Evolutionary conservation across 2,113 vertebrate genomes (phyloP), one percentile per base, ranked within the genome.

Genomic region (Uria lomvia): DNA sequence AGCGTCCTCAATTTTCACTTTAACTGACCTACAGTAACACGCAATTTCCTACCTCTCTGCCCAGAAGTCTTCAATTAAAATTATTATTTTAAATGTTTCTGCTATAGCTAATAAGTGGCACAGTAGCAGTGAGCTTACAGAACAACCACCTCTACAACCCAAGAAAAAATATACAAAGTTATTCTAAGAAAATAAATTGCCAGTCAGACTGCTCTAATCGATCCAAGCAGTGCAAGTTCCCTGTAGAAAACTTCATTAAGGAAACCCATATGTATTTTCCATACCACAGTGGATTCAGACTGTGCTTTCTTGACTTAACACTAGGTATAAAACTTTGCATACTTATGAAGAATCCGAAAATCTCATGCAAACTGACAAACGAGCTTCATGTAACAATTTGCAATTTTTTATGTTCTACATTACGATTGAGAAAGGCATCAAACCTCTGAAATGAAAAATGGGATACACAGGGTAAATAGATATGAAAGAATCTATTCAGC

Each of bases 251-350:
- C 36, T 8, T 26, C 4, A 2, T 11, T 60, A 86, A 16, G 32
- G 52, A 80, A 81, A 70, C 2, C 2, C 1, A 0, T 6, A 20
- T 5, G 43, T n/a, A 58, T 13, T 58, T 68, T n/a, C 26, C 63
- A 67, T 53, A 62, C 3, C 68, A 60, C 15, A 27, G 60, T 26
- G 45, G 58, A 91, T 42, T 75, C 58, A 68, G 20, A 83, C 27
- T 72, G 29, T 43, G 58, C 49, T 72, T 91, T 42, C 42, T 56
- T 52, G 50, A 49, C 53, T 68, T 70, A 22, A 72, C 23, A 43
- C 11, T 8, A 78, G 34, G 14, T 7, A 38, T 16, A 42, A 81
- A 91, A 65, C 2, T 5, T 3, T 12, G 38, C 9, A 36, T 43
- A 10, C 34, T 70, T 38, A 27, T 1, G 9, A 81, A 40, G 63